Evolutionary conservation across 2,888 invertebrate genomes (phyloP), one percentile per base, ranked within the genome.

Genomic region (Oasisia sp.): DNA sequence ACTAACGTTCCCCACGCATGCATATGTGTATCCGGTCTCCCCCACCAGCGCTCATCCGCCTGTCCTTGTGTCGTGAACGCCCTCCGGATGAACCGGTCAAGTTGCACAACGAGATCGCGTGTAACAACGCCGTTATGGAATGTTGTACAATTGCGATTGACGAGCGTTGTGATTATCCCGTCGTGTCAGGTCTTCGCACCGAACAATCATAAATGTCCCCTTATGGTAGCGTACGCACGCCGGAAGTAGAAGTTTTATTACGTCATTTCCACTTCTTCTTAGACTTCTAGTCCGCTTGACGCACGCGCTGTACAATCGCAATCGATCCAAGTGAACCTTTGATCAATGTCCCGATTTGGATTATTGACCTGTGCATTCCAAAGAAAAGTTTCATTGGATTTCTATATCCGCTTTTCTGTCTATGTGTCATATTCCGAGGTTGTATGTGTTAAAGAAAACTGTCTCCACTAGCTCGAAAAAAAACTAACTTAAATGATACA

Each of bases 131-230:
- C 74, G 74, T 74, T 74, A 27, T 19, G 74, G 74, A 74, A 74
- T 74, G 74, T 74, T 27, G 74, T 74, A 74, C 74, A 74, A 74
- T 74, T 74, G 74, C 74, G 74, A 74, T 74, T 74, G 74, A 74
- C 74, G 74, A 74, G 74, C n/a, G 74, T 74, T 27, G 74, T 74
- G 74, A 74, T 74, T 74, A 74, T 74, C 74, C 74, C 27, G n/a
- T 5, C 74, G 74, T 74, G 74, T 74, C 74, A 74, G 74, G 14
- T 74, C 74, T 74, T 74, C 74, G 74, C 74, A 74, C 74, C 74
- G 74, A 74, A 74, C 74, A 74, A 19, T 74, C 74, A 74, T 74
- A 74, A 74, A 74, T 2, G n/a, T 74, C 74, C 74, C n/a, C 19
- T 74, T 74, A 74, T 27, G 19, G 74, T 27, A 74, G 74, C 74